Conservation (phyloP, 2,113 vertebrate genomes). For the Taxidea taxus region DNA sequence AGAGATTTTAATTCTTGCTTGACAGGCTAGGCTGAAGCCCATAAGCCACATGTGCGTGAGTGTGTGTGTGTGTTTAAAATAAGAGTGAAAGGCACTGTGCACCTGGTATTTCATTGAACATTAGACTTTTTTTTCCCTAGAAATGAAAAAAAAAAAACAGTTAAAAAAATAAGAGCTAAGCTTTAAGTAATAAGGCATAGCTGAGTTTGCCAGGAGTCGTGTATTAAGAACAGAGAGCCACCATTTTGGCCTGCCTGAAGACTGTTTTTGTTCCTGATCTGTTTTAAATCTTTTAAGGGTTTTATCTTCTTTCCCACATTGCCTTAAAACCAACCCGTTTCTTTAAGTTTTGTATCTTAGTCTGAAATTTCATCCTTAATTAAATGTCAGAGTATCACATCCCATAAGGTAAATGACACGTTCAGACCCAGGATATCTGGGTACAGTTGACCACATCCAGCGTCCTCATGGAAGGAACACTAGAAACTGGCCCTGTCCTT, state of each 20-base stretch:
- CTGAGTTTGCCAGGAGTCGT: neutral
- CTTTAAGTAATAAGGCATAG: slow-evolving; percentile 43
- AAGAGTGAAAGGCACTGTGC: slow-evolving; percentile 55
- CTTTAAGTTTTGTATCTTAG: neutral
- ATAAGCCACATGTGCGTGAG: slow-evolving; percentile 34
- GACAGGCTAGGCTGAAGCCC: slow-evolving; percentile 64
- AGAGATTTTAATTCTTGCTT: slow-evolving; percentile 63
- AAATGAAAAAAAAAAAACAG: neutral
- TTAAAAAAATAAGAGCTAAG: neutral
- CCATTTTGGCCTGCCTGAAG: neutral
- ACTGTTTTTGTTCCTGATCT: slow-evolving; percentile 13
- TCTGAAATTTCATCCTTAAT: slow-evolving; percentile 45
- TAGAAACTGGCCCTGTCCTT: neutral
- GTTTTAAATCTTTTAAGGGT: slow-evolving; percentile 35
- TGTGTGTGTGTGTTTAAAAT: neutral
- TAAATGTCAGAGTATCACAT: neutral
- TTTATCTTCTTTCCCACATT: neutral
- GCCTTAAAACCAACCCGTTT: slow-evolving; percentile 2
- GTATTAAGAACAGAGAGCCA: neutral
- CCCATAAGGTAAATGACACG: neutral
- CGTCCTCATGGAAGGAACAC: neutral
- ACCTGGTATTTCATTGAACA: slow-evolving; percentile 61
- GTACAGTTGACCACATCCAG: neutral
- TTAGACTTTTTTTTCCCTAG: neutral
- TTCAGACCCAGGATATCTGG: neutral